phyloP scores from a whole-genome alignment of 2,888 invertebrate species.

The Leucoptera coffeella region DNA sequence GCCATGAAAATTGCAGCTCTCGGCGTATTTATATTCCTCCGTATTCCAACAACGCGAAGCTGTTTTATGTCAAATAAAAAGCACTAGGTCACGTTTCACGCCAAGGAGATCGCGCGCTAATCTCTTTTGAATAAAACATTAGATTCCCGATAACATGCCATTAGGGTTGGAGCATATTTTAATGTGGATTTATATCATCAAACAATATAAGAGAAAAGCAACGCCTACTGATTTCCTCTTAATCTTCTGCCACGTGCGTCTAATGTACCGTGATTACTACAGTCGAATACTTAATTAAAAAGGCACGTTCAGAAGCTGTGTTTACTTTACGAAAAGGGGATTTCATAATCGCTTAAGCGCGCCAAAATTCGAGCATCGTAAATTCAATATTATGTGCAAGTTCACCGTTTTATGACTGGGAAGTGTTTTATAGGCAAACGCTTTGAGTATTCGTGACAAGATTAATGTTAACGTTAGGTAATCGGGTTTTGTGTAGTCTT shows the following conservation, averaged over 20 bases:
- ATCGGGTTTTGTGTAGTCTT: no score
- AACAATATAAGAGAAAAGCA: conserved; percentile 15
- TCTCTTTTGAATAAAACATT: conserved; percentile 47
- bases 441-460: no score
- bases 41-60: no score
- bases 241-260: conserved; percentile 22
- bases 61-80: no score
- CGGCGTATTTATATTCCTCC: no score
- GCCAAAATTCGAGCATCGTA: conserved; percentile 2
- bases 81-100: background rate
- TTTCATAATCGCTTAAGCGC: conserved; percentile 2
- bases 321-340: conserved; percentile 14
- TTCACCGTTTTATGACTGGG: no score
- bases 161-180: conserved; percentile 37
- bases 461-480: no score
- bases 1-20: no score
- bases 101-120: conserved; percentile 22
- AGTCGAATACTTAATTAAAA: conserved; percentile 33
- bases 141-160: conserved; percentile 40
- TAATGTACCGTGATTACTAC: conserved; percentile 16
- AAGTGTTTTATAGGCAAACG: no score
- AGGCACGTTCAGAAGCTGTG: conserved; percentile 9
- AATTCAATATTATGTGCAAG: conserved; percentile 3
- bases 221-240: conserved; percentile 7
- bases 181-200: conserved; percentile 35